Evolutionary conservation across 2,113 vertebrate genomes (phyloP).

Genomic region (Chionis minor): DNA sequence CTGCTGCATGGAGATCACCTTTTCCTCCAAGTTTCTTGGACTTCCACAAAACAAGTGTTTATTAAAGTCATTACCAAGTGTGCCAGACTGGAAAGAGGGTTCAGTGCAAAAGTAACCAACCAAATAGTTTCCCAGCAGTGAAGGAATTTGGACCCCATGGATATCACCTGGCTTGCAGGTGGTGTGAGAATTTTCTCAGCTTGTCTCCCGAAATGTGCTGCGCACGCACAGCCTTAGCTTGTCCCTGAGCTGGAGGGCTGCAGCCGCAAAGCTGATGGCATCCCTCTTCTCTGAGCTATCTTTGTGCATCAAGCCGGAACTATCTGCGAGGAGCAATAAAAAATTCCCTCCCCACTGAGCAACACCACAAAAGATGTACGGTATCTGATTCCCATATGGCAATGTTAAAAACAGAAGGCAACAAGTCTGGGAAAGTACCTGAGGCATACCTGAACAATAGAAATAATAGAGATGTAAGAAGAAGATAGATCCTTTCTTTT

Average conservation of each 20-base stretch:
- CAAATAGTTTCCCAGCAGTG: rapidly evolving
- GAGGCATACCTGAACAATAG: conserved; percentile 64
- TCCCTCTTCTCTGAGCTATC: background rate
- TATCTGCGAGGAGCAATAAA: background rate
- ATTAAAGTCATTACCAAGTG: background rate
- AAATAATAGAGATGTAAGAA: conserved; percentile 62
- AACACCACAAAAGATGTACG: conserved; percentile 21
- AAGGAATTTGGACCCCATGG: background rate
- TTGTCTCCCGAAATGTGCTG: background rate
- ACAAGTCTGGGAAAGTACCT: conserved; percentile 63
- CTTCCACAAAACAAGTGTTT: background rate
- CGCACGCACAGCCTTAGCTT: background rate
- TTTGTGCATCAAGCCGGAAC: background rate
- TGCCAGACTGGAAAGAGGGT: background rate
- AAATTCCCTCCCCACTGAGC: background rate
- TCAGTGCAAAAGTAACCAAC: background rate
- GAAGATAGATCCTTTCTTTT: conserved; percentile 40
- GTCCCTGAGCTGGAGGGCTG: background rate
- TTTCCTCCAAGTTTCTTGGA: background rate
- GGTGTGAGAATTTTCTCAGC: background rate
- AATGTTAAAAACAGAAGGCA: conserved; percentile 59
- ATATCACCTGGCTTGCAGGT: background rate
- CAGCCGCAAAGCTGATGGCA: rapidly evolving
- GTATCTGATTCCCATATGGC: conserved; percentile 49
- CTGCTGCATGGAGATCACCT: background rate